Percentiles rank a stretch among this genome's conserved stretches.
phyloP scores from a whole-genome alignment of 1,140 invertebrate genomes.

The Lineus longissimus region DNA sequence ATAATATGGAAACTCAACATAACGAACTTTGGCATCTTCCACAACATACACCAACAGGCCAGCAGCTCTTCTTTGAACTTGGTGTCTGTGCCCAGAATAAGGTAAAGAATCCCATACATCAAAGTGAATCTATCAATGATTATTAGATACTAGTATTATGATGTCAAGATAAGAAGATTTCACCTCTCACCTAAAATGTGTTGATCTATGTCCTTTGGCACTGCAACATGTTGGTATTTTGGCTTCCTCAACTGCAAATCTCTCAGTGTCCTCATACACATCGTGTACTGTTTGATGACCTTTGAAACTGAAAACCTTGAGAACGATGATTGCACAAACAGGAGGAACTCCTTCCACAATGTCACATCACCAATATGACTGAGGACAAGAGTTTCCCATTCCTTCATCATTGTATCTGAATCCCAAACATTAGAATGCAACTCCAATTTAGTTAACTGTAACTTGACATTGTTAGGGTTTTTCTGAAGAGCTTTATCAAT shows the following conservation, averaged over 20 bases:
- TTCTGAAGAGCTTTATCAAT: slow-evolving; percentile 54
- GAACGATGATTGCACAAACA: slow-evolving; percentile 48
- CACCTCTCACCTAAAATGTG: slow-evolving; percentile 42
- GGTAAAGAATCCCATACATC: too few species aligned
- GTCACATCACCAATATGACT: slow-evolving; percentile 47
- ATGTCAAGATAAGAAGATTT: too few species aligned
- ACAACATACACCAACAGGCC: too few species aligned
- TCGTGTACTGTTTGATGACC: slow-evolving; percentile 46
- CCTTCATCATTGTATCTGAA: slow-evolving; percentile 40
- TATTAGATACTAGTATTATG: too few species aligned
- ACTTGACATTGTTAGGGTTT: slow-evolving; percentile 49
- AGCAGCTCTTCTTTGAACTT: too few species aligned
- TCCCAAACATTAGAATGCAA: slow-evolving; percentile 47
- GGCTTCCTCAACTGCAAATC: slow-evolving; percentile 23
- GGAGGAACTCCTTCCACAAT: slow-evolving; percentile 54
- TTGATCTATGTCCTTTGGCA: slow-evolving; percentile 25
- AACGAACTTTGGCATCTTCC: too few species aligned
- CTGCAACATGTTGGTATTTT: slow-evolving; percentile 22
- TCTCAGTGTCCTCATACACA: slow-evolving; percentile 47
- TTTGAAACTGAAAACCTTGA: slow-evolving; percentile 45
- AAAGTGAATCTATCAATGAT: too few species aligned
- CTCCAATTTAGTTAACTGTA: slow-evolving; percentile 50
- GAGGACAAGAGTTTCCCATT: slow-evolving; percentile 55
- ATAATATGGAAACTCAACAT: slow-evolving; percentile 8
- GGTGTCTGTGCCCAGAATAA: too few species aligned